Percentiles rank a stretch among this genome's conserved stretches.
These are phyloP conservation scores for Trichogramma evanescens DNA, from an alignment of 2,888 invertebrate species.

Conservation along the genomic window DNA sequence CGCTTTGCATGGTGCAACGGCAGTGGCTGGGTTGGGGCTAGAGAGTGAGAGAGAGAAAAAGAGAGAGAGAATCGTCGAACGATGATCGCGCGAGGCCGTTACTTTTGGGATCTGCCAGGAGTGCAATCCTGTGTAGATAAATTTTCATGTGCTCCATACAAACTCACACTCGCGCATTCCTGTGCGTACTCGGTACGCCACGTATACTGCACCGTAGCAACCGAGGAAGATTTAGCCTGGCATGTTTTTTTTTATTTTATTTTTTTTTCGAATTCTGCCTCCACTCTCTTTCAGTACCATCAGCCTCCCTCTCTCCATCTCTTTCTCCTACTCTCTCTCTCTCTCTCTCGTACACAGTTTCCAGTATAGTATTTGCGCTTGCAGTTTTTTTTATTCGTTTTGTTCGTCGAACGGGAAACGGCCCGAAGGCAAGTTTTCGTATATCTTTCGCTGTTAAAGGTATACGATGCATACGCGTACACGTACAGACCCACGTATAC, in stretches of 20 bases:
- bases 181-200: background rate
- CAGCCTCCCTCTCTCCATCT: too few species aligned
- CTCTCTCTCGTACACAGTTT: background rate
- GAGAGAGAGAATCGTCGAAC: background rate
- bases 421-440: conserved; percentile 1
- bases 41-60: background rate
- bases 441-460: background rate
- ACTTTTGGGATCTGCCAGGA: conserved; percentile 5
- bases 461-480: too few species aligned
- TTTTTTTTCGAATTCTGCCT: background rate
- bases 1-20: background rate
- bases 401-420: conserved; percentile 3
- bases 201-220: background rate
- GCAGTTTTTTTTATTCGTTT: conserved; percentile 1
- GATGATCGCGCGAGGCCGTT: conserved; percentile 10
- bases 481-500: too few species aligned
- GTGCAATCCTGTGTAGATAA: conserved; percentile 13
- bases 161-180: background rate
- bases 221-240: conserved; percentile 6
- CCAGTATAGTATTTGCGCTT: too few species aligned
- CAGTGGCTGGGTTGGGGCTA: background rate
- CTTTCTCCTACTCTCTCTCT: too few species aligned
- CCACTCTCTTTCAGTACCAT: too few species aligned
- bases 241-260: conserved; percentile 4
- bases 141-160: background rate